Evolutionary conservation across 1,140 invertebrate species (phyloP), one percentile per base, ranked within the genome.

Genomic region (Drosophila subobscura): DNA sequence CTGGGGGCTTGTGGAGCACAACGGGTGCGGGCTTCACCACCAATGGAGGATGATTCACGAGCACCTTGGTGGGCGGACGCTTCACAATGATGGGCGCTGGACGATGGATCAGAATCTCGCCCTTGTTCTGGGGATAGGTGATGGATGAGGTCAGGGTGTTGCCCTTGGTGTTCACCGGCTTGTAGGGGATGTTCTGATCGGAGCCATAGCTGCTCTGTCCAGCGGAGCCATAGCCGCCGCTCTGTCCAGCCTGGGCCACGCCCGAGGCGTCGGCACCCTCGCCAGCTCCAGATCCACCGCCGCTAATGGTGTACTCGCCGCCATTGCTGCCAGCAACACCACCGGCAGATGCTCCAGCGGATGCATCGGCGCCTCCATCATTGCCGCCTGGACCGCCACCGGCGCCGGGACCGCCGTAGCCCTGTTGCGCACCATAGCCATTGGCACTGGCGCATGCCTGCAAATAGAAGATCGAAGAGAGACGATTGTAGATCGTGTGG

Each of bases 1-100:
- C 88, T 90, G 90, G 90, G 22, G 90, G 90, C 70, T 91, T 91
- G 79, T 91, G 90, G 3, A 91, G 77, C 50, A 91, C 85, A 65
- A 91, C 90, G 45, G 90, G 90, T 5, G 90, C 90, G 29, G 90
- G 90, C 76, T 89, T 91, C 33, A 91, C 90, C 53, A 91, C 88
- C 70, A 91, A 50, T 86, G 90, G 90, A 25, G 90, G 90, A 63
- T 91, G 90, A 50, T 91, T 91, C 23, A 91, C 90, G 72, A 91
- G 56, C 33, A 91, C 90, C 57, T 89, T 86, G 67, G 90, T 91
- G 60, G 90, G 90, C 61, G 90, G 90, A 23, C 90, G 90, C 47
- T 85, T 83, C 20, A 91, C 90, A 68, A 91, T 91, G 68, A 91
- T 91, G 37, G 90, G 85, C 0, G 90, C 90, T 5, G 90, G 90